Evolutionary conservation across 2,888 invertebrate species (phyloP), one percentile per base, ranked within the genome.

Genomic region (Sarcophaga caerulescens): DNA sequence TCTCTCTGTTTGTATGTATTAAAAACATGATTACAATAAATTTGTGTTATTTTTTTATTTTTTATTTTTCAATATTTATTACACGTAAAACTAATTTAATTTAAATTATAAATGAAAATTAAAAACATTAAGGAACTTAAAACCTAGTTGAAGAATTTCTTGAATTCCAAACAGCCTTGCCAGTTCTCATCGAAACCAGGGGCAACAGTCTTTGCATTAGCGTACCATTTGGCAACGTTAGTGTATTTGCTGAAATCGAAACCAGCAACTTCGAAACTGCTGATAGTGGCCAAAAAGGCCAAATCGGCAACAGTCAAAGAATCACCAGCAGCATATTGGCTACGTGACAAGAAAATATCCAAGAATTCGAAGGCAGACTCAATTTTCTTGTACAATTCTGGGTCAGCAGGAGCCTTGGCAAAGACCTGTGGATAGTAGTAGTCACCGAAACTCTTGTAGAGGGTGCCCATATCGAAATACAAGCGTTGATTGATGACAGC

Each of bases 271-370:
- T 96, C 96, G 85, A 94, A 94, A 84, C 95, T 96, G 62, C 96
- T 95, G 14, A 97, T 94, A 4, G 95, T 94, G 6, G 96, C 94
- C 35, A 95, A 93, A 35, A 97, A 91, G 44, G 95, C 93, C 57
- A 97, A 93, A 92, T 97, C 97, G 3, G 97, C 97, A n/a, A 97
- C 91, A 2, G 97, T 97, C 71, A 97, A 92, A 87, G 94, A 93
- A 85, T 95, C 94, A 0, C 97, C 97, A 19, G 96, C 96, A 45
- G 94, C 95, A 93, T 94, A 23, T 96, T 95, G 94, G 88, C 95
- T 94, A 0, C 95, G 95, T 25, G 95, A 95, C 25, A 97, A 94
- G 93, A 96, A 96, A 17, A 93, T 94, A 88, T 97, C 95, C 35
- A 97, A 92, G 85, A 95, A 95, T 73, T 94, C 94, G 62, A 96